Percentiles rank a stretch among this genome's conserved stretches.
These are phyloP conservation scores for Rhinoptilus africanus DNA, from an alignment of 2,113 vertebrate genomes.

Conservation along the genomic window DNA sequence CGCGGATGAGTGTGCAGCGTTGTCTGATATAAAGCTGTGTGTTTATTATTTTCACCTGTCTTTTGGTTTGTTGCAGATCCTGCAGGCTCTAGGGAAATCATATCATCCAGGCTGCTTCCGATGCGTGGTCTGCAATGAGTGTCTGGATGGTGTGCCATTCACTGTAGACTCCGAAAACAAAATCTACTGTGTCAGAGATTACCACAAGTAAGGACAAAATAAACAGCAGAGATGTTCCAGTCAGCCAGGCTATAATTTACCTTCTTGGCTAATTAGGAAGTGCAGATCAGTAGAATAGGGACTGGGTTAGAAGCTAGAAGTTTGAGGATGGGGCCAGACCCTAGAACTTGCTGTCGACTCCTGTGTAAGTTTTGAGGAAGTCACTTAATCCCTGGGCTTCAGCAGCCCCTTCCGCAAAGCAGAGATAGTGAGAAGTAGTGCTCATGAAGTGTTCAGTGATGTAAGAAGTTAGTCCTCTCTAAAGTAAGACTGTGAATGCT, in stretches of 20 bases:
- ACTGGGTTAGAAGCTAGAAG: not conserved
- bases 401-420: not conserved
- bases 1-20: not conserved
- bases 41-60: not conserved
- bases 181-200: constrained; percentile 97
- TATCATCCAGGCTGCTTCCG: constrained; percentile 97
- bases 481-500: not conserved
- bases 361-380: not conserved
- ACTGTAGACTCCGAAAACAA: constrained; percentile 95
- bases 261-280: not conserved
- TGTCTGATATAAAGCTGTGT: not conserved
- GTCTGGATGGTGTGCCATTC: constrained; percentile 94
- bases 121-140: constrained; percentile 93
- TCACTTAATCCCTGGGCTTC: not conserved
- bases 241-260: not conserved
- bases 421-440: not conserved
- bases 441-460: not conserved
- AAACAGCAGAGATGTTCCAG: not conserved
- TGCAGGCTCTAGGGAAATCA: constrained; percentile 94
- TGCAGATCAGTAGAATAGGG: not conserved
- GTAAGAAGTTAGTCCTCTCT: not conserved
- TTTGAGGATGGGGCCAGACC: not conserved
- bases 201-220: constrained; percentile 85
- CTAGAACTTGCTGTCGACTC: not conserved
- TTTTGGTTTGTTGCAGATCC: constrained; percentile 78